Evolutionary conservation across 2,113 vertebrate species (phyloP).

Genomic region (Thinocorus orbignyianus): DNA sequence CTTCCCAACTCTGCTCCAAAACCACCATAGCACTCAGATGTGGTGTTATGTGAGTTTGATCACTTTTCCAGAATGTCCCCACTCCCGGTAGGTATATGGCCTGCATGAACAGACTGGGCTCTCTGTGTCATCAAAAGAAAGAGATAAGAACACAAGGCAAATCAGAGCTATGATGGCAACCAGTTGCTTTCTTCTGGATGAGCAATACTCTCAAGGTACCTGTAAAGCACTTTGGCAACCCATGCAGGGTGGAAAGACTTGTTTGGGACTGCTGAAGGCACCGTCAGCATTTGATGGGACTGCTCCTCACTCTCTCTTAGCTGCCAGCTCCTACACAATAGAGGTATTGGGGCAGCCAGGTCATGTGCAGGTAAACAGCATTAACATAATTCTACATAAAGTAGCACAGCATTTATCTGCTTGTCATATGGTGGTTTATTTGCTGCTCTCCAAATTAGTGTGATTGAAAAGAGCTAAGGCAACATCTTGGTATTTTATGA

Average conservation of each 20-base stretch:
- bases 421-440: background rate
- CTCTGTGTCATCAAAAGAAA: background rate
- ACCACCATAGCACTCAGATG: background rate
- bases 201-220: background rate
- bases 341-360: background rate
- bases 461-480: background rate
- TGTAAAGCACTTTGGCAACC: background rate
- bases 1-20: background rate
- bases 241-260: fast-evolving
- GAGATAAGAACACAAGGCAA: background rate
- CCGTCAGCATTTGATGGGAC: background rate
- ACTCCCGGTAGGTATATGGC: fast-evolving
- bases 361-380: background rate
- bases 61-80: background rate
- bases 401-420: background rate
- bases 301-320: background rate
- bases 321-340: background rate
- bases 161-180: background rate
- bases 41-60: fast-evolving
- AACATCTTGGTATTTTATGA: background rate
- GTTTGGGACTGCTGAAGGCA: background rate
- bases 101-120: background rate
- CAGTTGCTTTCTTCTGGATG: background rate
- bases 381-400: background rate
- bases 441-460: background rate